Evolutionary conservation across 2,113 vertebrate species (phyloP), one percentile per base, ranked within the genome.

Genomic region (Theristicus caerulescens): DNA sequence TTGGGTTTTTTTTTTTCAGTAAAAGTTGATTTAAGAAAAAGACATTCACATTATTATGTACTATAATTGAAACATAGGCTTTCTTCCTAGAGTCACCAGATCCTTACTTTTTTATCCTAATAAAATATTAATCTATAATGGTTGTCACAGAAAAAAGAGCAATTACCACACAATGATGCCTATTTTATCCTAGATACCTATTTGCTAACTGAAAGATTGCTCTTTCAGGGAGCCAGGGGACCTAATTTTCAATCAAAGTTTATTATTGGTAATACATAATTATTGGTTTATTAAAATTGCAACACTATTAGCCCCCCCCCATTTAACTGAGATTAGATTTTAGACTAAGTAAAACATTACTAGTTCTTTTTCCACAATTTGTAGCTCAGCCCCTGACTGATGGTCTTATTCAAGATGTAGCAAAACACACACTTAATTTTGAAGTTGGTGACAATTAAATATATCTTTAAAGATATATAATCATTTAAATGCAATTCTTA

Each of bases 291-390:
- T 66, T 6, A 74, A 82, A 73, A n/a, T 7, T 52, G 6, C 16
- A 66, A 7, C 1, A 3, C 1, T 57, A 32, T 71, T 83, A 52
- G 0, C 7, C 13, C 6, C 10, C 4, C 8, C 7, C 0, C 0
- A 3, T 79, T 34, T 36, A 72, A 69, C 13, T 46, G 26, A 57
- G 8, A 6, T 34, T 71, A 46, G 3, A 67, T 72, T 57, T 81
- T 59, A 72, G 19, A 59, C 19, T 24, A 46, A 81, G 9, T 20
- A 73, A 3, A 59, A 36, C 2, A 34, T 61, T 42, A 19, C 1
- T 61, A 29, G 38, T 34, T 54, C 0, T 13, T 83, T 80, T 87
- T 46, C 11, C 11, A 42, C 51, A 82, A 86, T 71, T 59, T 51
- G 2, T 87, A 42, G 6, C 25, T 77, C 36, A 61, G 13, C 27